Percentiles rank a stretch among this genome's conserved stretches.
phyloP scores from a whole-genome alignment of 2,888 invertebrate genomes.

The Rhynchonema sp. region DNA sequence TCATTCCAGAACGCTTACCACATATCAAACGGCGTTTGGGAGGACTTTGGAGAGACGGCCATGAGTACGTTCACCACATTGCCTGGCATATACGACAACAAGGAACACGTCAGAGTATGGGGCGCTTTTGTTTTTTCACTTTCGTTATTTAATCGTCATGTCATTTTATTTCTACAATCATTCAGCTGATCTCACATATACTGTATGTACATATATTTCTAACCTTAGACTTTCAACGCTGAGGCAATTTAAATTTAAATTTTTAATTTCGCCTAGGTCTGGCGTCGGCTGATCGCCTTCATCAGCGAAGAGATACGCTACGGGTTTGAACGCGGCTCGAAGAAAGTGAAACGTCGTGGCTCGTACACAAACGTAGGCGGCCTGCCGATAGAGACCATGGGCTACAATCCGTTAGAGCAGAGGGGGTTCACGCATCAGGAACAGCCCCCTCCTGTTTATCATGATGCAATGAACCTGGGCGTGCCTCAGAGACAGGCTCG shows the following conservation, averaged over 20 bases:
- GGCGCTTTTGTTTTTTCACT: too few relatives aligned
- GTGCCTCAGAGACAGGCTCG: neutral
- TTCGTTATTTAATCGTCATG: too few relatives aligned
- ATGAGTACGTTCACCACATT: neutral
- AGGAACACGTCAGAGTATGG: neutral
- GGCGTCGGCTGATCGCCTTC: neutral
- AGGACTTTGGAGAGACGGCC: neutral
- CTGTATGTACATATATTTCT: too few relatives aligned
- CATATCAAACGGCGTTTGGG: too few relatives aligned
- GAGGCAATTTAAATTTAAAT: too few relatives aligned
- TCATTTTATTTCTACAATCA: too few relatives aligned
- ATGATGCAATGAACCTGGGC: neutral
- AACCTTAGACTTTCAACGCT: too few relatives aligned
- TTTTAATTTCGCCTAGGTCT: too few relatives aligned
- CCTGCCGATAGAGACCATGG: too few relatives aligned
- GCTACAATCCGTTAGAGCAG: too few relatives aligned
- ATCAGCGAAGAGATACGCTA: neutral
- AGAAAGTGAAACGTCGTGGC: neutral
- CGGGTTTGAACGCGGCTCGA: neutral
- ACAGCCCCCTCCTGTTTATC: neutral
- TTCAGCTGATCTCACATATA: too few relatives aligned
- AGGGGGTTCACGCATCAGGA: neutral
- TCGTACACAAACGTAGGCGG: neutral
- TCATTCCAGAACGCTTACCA: too few relatives aligned
- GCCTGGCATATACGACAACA: neutral